phyloP scores from a whole-genome alignment of 1,140 invertebrate species.

The Formica exsecta region DNA sequence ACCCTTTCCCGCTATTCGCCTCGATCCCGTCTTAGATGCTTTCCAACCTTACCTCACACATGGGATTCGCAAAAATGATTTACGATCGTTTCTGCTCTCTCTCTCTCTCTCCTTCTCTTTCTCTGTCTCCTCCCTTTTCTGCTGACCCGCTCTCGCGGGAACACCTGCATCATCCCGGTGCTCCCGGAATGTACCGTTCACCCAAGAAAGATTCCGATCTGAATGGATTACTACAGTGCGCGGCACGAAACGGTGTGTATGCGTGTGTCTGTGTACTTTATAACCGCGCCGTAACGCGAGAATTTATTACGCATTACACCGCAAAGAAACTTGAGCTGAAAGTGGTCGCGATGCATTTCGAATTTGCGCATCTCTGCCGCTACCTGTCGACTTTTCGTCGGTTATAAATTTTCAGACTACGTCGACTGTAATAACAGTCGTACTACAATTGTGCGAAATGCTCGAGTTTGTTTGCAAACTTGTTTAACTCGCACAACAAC shows the following conservation, averaged over 20 bases:
- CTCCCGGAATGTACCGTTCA: constrained; percentile 39
- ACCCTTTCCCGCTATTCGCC: constrained; percentile 33
- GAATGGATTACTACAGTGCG: constrained; percentile 65
- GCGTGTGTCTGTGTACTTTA: constrained; percentile 37
- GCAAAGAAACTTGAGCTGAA: constrained; percentile 48
- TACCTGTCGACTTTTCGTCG: constrained; percentile 63
- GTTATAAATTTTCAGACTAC: constrained; percentile 53
- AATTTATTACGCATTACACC: constrained; percentile 69
- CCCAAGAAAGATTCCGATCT: constrained; percentile 63
- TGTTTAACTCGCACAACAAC: constrained; percentile 55
- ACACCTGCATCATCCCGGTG: constrained; percentile 44
- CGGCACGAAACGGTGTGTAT: constrained; percentile 6
- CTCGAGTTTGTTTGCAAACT: constrained; percentile 58
- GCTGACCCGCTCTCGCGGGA: constrained; percentile 10
- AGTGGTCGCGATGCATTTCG: constrained; percentile 58
- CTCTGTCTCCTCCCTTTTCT: not conserved
- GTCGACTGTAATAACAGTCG: constrained; percentile 54
- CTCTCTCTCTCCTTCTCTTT: not conserved
- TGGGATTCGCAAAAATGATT: constrained; percentile 75
- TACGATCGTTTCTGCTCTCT: constrained; percentile 68
- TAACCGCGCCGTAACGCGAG: constrained; percentile 64
- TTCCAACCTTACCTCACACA: constrained; percentile 49
- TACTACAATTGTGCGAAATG: constrained; percentile 35
- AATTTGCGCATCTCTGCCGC: constrained; percentile 42
- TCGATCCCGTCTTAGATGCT: constrained; percentile 56